These are phyloP conservation scores for Archilochus colubris DNA, from an alignment of 2,113 vertebrate species.

Conservation along the genomic window DNA sequence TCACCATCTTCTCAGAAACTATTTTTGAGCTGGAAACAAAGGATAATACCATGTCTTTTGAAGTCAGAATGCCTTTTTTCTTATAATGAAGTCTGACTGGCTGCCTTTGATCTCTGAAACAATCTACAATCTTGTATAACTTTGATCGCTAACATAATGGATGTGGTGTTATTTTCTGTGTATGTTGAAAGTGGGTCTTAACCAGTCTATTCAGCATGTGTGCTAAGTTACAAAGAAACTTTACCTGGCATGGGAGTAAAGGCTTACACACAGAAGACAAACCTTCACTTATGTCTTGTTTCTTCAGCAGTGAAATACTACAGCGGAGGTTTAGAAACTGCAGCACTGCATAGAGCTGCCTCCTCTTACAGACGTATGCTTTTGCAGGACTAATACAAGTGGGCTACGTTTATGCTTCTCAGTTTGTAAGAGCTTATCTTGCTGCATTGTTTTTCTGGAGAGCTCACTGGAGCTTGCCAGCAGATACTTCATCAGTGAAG, in stretches of 20 bases:
- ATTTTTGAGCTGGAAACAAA: conserved; percentile 45
- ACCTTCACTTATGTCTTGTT: not conserved
- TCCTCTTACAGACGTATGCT: not conserved
- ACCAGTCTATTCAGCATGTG: conserved; percentile 7
- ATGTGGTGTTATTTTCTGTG: conserved; percentile 56
- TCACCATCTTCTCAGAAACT: not conserved
- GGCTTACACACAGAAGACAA: not conserved
- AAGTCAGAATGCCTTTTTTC: conserved; percentile 47
- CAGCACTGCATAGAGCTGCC: not conserved
- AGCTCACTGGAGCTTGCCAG: conserved; percentile 15
- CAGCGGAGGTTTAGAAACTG: not conserved
- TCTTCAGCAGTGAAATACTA: not conserved
- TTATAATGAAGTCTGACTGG: conserved; percentile 39
- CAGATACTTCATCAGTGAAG: conserved; percentile 19
- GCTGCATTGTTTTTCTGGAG: conserved; percentile 9
- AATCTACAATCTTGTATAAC: conserved; percentile 46
- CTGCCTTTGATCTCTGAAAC: conserved; percentile 63
- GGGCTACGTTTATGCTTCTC: conserved; percentile 19
- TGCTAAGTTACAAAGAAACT: conserved; percentile 29
- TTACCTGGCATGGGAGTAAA: not conserved
- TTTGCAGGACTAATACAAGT: conserved; percentile 46
- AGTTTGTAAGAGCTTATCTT: conserved; percentile 27
- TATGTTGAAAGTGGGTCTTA: conserved; percentile 38
- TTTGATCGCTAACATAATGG: conserved; percentile 63
- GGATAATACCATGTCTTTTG: conserved; percentile 10